Percentiles rank a stretch among this genome's conserved stretches.
phyloP scores from a whole-genome alignment of 2,113 vertebrate genomes.

The Galeopterus variegatus region DNA sequence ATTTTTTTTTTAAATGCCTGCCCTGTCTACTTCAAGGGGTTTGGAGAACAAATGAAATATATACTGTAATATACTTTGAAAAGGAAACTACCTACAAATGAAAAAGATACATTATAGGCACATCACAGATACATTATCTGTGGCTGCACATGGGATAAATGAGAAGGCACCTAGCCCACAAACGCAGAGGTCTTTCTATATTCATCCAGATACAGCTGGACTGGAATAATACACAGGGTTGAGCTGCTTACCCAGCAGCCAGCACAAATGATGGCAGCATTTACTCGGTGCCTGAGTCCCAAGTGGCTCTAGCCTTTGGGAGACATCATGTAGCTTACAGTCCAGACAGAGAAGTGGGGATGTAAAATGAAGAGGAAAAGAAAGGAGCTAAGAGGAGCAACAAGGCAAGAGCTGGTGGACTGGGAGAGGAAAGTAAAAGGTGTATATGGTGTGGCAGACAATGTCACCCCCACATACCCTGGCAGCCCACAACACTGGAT shows the following conservation, averaged over 20 bases:
- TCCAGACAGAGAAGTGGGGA: neutral
- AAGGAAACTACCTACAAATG: neutral
- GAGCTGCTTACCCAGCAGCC: neutral
- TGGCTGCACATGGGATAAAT: neutral
- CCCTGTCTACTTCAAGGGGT: neutral
- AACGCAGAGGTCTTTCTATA: neutral
- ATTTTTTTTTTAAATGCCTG: neutral
- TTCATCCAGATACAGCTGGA: neutral
- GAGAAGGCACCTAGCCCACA: neutral
- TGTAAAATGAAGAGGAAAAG: slow-evolving; percentile 11
- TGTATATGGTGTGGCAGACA: neutral
- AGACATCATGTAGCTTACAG: slow-evolving; percentile 14
- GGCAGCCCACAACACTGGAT: neutral
- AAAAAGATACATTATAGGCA: neutral
- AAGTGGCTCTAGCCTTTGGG: neutral
- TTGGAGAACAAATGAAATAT: neutral
- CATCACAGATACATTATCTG: neutral
- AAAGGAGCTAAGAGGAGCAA: slow-evolving; percentile 1
- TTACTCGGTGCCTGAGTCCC: neutral
- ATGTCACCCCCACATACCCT: neutral
- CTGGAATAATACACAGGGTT: neutral
- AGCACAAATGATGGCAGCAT: neutral
- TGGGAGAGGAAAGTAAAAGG: neutral
- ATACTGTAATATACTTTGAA: too few species aligned
- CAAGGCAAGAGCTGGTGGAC: neutral